Conservation (phyloP, 1,140 invertebrate species). For the Wiebesia pumilae region DNA sequence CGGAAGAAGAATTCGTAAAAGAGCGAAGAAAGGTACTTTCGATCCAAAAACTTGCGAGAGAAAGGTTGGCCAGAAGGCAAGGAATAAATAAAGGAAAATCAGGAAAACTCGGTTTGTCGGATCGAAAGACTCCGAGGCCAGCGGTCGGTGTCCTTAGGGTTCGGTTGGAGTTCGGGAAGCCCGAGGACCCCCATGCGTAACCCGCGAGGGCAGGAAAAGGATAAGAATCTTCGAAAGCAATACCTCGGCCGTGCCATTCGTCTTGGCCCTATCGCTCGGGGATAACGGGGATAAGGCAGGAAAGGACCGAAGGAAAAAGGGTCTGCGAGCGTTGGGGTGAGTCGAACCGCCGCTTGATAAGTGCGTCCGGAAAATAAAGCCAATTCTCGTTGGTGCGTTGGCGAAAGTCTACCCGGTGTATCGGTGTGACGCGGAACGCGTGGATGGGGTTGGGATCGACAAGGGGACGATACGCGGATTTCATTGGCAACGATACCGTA, state of each 20-base stretch:
- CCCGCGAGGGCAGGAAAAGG: background rate
- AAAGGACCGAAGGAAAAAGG: background rate
- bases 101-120: background rate
- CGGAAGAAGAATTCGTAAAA: too few relatives aligned
- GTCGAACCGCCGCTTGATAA: too few relatives aligned
- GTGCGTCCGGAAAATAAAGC: background rate
- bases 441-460: too few relatives aligned
- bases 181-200: background rate
- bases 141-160: background rate
- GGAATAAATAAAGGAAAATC: background rate
- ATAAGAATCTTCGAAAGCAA: background rate
- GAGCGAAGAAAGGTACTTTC: background rate
- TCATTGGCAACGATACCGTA: too few relatives aligned
- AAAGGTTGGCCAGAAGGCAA: background rate
- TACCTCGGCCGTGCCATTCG: background rate
- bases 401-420: too few relatives aligned
- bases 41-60: background rate
- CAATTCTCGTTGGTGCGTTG: too few relatives aligned
- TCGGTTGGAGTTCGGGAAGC: background rate
- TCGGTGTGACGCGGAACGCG: too few relatives aligned
- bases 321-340: background rate
- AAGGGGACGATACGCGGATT: too few relatives aligned
- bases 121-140: background rate
- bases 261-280: background rate
- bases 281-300: background rate